Percentiles rank a stretch among this genome's conserved stretches.
These are phyloP conservation scores for Drosophila eugracilis DNA, from an alignment of 1,140 invertebrate genomes.

Conservation along the genomic window DNA sequence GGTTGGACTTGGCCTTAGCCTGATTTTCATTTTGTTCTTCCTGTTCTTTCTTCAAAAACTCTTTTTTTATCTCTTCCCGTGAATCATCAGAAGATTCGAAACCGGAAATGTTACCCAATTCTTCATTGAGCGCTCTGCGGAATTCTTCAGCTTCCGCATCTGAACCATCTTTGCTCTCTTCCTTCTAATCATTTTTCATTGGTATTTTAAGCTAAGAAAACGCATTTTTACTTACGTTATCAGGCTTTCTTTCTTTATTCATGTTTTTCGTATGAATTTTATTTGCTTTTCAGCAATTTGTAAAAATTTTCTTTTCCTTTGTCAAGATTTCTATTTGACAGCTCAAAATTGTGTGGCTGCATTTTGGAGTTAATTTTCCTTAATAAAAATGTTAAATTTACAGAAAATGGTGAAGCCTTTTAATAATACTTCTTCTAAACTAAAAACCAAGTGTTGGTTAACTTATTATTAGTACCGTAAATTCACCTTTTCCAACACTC, in stretches of 20 bases:
- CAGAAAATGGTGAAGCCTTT: neutral
- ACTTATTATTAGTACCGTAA: too few species aligned
- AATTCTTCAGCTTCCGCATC: neutral
- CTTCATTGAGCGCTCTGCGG: neutral
- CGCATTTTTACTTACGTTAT: neutral
- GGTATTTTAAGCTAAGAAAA: neutral
- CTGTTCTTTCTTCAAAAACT: neutral
- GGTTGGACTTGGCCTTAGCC: neutral
- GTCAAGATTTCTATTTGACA: slow-evolving; percentile 13
- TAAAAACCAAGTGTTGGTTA: too few species aligned
- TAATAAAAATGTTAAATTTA: neutral
- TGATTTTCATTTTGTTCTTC: neutral
- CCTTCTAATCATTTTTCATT: neutral
- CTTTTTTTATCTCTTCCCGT: neutral
- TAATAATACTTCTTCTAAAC: neutral
- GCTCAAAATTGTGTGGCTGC: neutral
- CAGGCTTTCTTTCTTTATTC: neutral
- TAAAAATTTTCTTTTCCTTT: neutral
- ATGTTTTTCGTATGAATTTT: neutral
- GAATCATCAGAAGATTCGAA: neutral
- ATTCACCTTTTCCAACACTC: too few species aligned
- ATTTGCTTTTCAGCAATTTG: neutral
- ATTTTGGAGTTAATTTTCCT: neutral
- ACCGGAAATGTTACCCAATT: neutral
- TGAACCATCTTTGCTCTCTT: too few species aligned